Evolutionary conservation across 2,888 invertebrate genomes (phyloP).

Genomic region (Crocallis elinguaria): DNA sequence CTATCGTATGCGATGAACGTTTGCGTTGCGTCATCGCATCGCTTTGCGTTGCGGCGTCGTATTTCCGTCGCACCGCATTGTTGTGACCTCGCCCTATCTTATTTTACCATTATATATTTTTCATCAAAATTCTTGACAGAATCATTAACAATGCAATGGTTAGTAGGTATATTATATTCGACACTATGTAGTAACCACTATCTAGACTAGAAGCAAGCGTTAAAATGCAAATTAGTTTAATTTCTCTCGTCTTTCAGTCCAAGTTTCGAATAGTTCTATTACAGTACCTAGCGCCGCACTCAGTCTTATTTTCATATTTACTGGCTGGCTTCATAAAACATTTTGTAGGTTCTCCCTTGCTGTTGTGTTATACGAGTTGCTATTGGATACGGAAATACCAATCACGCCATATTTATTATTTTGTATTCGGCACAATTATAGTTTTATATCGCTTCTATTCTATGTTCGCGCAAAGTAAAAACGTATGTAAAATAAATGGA

Average conservation of each 20-base stretch:
- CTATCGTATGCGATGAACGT: too few relatives aligned
- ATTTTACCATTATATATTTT: too few relatives aligned
- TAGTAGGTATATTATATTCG: constrained; percentile 1
- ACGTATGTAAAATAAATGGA: not conserved
- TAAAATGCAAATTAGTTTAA: constrained; percentile 25
- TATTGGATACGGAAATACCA: constrained; percentile 37
- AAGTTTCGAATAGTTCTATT: constrained; percentile 3
- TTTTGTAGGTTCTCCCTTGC: constrained; percentile 19
- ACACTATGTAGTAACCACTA: constrained; percentile 5
- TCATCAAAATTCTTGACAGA: constrained; percentile 2
- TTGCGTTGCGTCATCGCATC: too few relatives aligned
- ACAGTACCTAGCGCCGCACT: not conserved
- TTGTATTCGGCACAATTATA: constrained; percentile 3
- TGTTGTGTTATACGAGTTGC: constrained; percentile 34
- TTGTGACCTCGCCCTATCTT: too few relatives aligned
- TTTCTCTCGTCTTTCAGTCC: constrained; percentile 20
- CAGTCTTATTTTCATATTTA: constrained; percentile 29
- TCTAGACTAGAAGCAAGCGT: constrained; percentile 9
- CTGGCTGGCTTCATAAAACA: constrained; percentile 20
- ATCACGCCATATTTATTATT: constrained; percentile 28
- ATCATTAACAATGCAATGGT: constrained; percentile 14
- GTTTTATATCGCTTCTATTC: not conserved
- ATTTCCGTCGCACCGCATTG: too few relatives aligned
- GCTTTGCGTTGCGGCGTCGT: too few relatives aligned
- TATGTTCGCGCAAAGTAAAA: too few relatives aligned